Base-by-base conservation (phyloP, 2,888 invertebrate species). In the Blera fallax region DNA sequence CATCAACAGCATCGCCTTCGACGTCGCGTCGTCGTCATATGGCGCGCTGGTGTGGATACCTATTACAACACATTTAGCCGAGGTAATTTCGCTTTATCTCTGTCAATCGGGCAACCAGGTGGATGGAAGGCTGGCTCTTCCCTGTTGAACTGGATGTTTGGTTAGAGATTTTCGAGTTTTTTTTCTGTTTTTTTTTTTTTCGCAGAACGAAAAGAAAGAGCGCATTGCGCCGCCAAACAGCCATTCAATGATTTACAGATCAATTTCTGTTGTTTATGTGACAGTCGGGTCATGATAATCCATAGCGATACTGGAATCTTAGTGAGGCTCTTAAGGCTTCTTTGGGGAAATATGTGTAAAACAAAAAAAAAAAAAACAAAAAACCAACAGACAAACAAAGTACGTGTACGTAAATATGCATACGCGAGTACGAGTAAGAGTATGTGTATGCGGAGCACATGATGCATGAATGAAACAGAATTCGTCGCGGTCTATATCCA, bases 181-280 rank as follows among this genome's bases (percentile, higher is more conserved):
- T n/a, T n/a, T n/a, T n/a, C n/a, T n/a, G n/a, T n/a, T n/a, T 29
- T 60, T 45, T 62, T 65, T 48, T 52, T 69, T 16, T 62, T 21
- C 52, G 11, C 16, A 76, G 74, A 64, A 50, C 43, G 32, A 18
- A 80, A 84, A 56, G 58, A 80, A 80, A 65, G 50, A 74, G 58
- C 65, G 52, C 45, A 82, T 62, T 87, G 76, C n/a, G n/a, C 85
- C 82, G 85, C 85, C 85, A 85, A 87, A 81, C 87, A 81, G 56
- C 77, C 81, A 62, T 78, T 81, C 82, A 81, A 85, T 88, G 88
- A 88, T 88, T 88, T 88, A 88, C 87, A 87, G 88, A 88, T 88
- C 88, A 88, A 88, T 88, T 88, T 88, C 78, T 82, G 88, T 88
- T 83, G 88, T 88, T 88, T 88, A 88, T 88, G 87, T 88, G 88